A percentile compares a stretch with the other conserved stretches of the same genome.
Conservation (phyloP, 2,888 invertebrate genomes). For the Chymomyza caudatula region DNA sequence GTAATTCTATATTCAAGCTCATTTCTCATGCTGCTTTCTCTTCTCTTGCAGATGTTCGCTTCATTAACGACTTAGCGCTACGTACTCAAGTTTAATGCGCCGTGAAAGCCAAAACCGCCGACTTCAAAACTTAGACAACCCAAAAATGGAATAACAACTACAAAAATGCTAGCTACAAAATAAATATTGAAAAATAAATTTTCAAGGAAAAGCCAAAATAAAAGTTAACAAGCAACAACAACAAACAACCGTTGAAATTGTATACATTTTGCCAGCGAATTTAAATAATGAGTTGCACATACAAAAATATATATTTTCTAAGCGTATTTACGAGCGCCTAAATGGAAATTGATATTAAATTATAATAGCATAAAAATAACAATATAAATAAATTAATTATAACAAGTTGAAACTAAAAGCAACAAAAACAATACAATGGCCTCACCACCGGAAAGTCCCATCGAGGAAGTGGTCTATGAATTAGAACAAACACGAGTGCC, state of each 20-base stretch:
- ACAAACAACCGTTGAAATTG: not conserved
- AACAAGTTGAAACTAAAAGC: not conserved
- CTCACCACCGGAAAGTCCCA: constrained; percentile 91
- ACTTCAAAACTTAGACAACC: constrained; percentile 10
- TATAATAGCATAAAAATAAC: constrained; percentile 26
- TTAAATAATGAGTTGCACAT: constrained; percentile 22
- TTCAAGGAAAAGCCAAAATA: not conserved
- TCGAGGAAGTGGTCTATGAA: constrained; percentile 91
- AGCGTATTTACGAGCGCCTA: constrained; percentile 16
- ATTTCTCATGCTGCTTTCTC: constrained; percentile 32
- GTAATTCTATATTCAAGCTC: constrained; percentile 32
- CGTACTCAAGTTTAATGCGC: not conserved
- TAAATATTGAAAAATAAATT: not conserved
- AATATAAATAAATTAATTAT: not conserved
- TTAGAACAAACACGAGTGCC: constrained; percentile 87
- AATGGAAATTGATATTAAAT: constrained; percentile 41
- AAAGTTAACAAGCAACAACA: not conserved
- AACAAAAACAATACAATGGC: constrained; percentile 81
- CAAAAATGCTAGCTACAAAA: constrained; percentile 2
- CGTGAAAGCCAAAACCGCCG: constrained; percentile 13
- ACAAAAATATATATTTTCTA: constrained; percentile 1
- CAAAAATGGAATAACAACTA: constrained; percentile 16
- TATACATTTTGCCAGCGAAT: constrained; percentile 4
- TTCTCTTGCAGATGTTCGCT: constrained; percentile 50
- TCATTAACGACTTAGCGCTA: constrained; percentile 62